These are phyloP conservation scores for Heliconius himera DNA, from an alignment of 1,140 invertebrate species.

Conservation along the genomic window DNA sequence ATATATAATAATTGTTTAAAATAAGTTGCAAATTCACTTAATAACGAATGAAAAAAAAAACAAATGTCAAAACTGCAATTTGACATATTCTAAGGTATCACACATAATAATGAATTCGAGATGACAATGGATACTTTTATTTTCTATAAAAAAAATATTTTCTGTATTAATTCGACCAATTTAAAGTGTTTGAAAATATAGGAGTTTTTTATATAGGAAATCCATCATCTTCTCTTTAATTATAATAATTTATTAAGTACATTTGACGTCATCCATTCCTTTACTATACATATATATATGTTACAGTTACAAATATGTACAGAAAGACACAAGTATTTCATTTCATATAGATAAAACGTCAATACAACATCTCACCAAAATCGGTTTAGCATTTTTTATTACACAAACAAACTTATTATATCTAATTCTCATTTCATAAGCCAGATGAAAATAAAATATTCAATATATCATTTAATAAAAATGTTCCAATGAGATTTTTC, in stretches of 20 bases:
- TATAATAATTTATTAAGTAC: constrained; percentile 66
- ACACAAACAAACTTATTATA: neutral
- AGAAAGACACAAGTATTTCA: constrained; percentile 31
- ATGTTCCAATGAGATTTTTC: constrained; percentile 34
- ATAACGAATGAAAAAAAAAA: constrained; percentile 14
- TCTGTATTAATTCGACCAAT: neutral
- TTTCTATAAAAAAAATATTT: neutral
- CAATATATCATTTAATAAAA: neutral
- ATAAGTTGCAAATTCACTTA: constrained; percentile 4
- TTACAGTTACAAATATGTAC: constrained; percentile 65
- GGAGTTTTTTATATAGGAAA: neutral
- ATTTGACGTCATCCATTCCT: constrained; percentile 54
- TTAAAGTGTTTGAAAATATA: neutral
- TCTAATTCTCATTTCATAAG: neutral
- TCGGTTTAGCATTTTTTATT: neutral
- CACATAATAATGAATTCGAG: constrained; percentile 35
- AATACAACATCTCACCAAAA: neutral
- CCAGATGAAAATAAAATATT: constrained; percentile 13
- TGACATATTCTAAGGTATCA: constrained; percentile 54
- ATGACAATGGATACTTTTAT: constrained; percentile 26
- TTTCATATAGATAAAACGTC: neutral
- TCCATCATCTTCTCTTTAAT: constrained; percentile 4
- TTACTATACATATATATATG: constrained; percentile 60
- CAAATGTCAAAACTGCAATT: constrained; percentile 1
- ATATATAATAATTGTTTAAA: constrained; percentile 14